Base-by-base conservation (phyloP, 2,113 vertebrate genomes). In the Athene cunicularia region DNA sequence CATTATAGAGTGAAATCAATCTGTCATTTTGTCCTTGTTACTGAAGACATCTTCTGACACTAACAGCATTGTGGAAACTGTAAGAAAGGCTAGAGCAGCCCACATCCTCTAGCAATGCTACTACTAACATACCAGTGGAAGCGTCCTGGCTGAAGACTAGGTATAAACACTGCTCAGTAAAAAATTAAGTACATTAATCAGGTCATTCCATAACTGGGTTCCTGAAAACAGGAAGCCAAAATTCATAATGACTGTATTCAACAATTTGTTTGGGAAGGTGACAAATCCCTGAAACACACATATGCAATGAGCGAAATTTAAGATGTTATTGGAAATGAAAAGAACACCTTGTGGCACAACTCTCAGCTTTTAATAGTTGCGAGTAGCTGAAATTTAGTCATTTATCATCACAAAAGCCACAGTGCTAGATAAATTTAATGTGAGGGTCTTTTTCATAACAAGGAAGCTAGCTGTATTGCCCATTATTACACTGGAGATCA, bases 401-500 rank as follows among this genome's bases (percentile, higher is more conserved):
- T 73, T 56, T 19, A 70, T 33, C 50, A 80, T 55, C 49, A 66
- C 27, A 66, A 88, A 94, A 88, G 27, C 22, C 18, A 50, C 27
- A 80, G 41, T 22, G 32, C 35, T 53, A 58, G 14, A 21, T 15
- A 23, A 70, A 53, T 72, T 70, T 58, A 21, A 50, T 6, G 30
- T 55, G 18, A 5, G 7, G 2, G 2, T 24, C 47, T 63, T 66
- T 66, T 39, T n/a, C 32, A 55, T 41, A 60, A 55, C 30, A 58
- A 63, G 50, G 41, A 60, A 71, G 20, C 17, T 72, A 83, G 27
- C 43, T 53, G 7, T 33, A 32, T n/a, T 3, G 1, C 20, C 8
- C 58, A 56, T 64, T 90, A 56, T 35, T 59, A 59, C 0, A 2
- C 2, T 56, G 35, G 43, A 9, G 59, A 32, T 19, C 0, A 0